Evolutionary conservation across 1,140 invertebrate species (phyloP).

Genomic region (Drosophila elegans): DNA sequence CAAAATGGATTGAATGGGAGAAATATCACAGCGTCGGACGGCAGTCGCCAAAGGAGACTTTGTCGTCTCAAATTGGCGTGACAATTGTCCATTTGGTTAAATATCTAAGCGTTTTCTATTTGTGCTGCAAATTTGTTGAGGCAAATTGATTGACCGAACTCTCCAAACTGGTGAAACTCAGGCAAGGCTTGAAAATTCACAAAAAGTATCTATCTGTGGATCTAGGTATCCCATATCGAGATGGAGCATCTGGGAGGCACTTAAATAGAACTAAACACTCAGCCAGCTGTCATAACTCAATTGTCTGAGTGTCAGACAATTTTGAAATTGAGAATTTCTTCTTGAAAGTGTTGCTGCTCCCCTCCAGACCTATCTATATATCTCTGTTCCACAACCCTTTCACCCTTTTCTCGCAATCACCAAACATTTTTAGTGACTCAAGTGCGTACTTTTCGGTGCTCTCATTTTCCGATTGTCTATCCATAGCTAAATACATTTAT

Average conservation of each 20-base stretch:
- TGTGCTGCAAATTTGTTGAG: slow-evolving; percentile 40
- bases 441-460: slow-evolving; percentile 42
- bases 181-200: neutral
- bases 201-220: slow-evolving; percentile 23
- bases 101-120: slow-evolving; percentile 49
- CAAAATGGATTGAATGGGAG: slow-evolving; percentile 29
- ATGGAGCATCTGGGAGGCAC: slow-evolving; percentile 28
- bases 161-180: slow-evolving; percentile 25
- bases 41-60: slow-evolving; percentile 31
- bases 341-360: slow-evolving; percentile 13
- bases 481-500: slow-evolving; percentile 34
- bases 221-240: slow-evolving; percentile 22
- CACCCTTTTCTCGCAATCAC: slow-evolving; percentile 6
- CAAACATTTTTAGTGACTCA: slow-evolving; percentile 29
- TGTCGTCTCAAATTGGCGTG: slow-evolving; percentile 51
- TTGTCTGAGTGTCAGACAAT: slow-evolving; percentile 41
- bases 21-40: slow-evolving; percentile 27
- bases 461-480: slow-evolving; percentile 24
- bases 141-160: slow-evolving; percentile 27
- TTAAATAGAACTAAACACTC: slow-evolving; percentile 34
- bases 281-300: slow-evolving; percentile 47
- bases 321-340: slow-evolving; percentile 22
- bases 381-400: slow-evolving; percentile 25
- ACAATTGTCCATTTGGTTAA: slow-evolving; percentile 55
- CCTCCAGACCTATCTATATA: neutral